Percentiles rank a stretch among this genome's conserved stretches.
phyloP scores from a whole-genome alignment of 2,888 invertebrate genomes.

The Allophyes oxyacanthae region DNA sequence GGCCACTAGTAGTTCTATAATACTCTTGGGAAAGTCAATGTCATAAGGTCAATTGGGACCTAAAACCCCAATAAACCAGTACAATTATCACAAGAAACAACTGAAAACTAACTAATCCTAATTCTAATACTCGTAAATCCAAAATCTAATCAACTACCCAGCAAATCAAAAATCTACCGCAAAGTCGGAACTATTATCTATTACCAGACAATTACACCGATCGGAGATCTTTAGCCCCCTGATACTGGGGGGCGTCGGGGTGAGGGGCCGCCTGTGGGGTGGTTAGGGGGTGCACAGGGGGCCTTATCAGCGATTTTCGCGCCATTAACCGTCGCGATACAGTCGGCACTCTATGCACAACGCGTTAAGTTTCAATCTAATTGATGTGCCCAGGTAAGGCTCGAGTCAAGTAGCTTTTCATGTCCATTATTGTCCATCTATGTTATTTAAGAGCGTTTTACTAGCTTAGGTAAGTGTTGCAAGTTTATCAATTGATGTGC shows the following conservation, averaged over 20 bases:
- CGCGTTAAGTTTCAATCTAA: constrained; percentile 72
- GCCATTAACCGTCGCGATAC: constrained; percentile 86
- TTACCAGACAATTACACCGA: constrained; percentile 83
- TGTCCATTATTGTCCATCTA: constrained; percentile 46
- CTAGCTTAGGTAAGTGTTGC: neutral
- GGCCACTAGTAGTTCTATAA: no score
- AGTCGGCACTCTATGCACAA: constrained; percentile 83
- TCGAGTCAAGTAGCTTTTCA: constrained; percentile 46
- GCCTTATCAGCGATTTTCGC: constrained; percentile 80
- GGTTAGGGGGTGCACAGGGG: constrained; percentile 49
- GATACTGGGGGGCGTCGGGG: constrained; percentile 60
- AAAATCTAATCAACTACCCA: constrained; percentile 30
- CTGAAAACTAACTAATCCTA: constrained; percentile 1
- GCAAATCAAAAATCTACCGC: constrained; percentile 53
- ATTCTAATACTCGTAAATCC: constrained; percentile 6
- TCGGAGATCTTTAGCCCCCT: constrained; percentile 76
- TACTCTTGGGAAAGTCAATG: no score
- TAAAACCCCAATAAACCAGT: no score
- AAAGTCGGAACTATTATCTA: constrained; percentile 69
- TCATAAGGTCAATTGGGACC: no score
- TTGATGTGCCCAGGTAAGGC: constrained; percentile 71
- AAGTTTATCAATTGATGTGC: constrained; percentile 66
- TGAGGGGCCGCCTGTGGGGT: constrained; percentile 50
- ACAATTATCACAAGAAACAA: neutral
- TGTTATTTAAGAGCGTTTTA: constrained; percentile 34